These are phyloP conservation scores for Papilio polytes DNA, from an alignment of 1,140 invertebrate genomes.

Conservation along the genomic window DNA sequence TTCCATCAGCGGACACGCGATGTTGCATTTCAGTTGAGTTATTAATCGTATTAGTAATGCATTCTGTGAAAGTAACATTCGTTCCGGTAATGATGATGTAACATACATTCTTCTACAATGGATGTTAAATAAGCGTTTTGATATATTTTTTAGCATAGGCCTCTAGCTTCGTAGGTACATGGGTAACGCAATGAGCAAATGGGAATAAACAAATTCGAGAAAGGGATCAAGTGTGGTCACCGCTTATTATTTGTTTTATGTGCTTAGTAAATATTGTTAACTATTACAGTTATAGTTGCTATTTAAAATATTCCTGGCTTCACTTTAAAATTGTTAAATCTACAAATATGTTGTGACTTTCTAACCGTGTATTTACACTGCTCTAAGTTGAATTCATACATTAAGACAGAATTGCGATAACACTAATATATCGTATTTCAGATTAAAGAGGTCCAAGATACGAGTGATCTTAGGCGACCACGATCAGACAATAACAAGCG, in stretches of 20 bases:
- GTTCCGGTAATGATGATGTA: slow-evolving; percentile 18
- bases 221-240: too few species aligned
- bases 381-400: too few species aligned
- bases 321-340: too few species aligned
- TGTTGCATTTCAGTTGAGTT: slow-evolving; percentile 17
- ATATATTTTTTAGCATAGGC: background rate
- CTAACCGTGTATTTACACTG: too few species aligned
- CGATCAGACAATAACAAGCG: slow-evolving; percentile 90
- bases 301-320: too few species aligned
- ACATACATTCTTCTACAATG: background rate
- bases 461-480: slow-evolving; percentile 91
- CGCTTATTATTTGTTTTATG: too few species aligned
- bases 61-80: slow-evolving; percentile 33
- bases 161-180: background rate
- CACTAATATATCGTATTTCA: slow-evolving; percentile 61
- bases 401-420: background rate
- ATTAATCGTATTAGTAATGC: slow-evolving; percentile 36
- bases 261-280: too few species aligned
- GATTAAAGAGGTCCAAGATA: slow-evolving; percentile 91
- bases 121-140: background rate
- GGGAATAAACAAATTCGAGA: too few species aligned
- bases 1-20: background rate
- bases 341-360: too few species aligned
- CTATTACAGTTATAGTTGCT: too few species aligned
- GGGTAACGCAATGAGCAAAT: background rate